phyloP scores from a whole-genome alignment of 2,888 invertebrate species.

The Machimus rusticus region DNA sequence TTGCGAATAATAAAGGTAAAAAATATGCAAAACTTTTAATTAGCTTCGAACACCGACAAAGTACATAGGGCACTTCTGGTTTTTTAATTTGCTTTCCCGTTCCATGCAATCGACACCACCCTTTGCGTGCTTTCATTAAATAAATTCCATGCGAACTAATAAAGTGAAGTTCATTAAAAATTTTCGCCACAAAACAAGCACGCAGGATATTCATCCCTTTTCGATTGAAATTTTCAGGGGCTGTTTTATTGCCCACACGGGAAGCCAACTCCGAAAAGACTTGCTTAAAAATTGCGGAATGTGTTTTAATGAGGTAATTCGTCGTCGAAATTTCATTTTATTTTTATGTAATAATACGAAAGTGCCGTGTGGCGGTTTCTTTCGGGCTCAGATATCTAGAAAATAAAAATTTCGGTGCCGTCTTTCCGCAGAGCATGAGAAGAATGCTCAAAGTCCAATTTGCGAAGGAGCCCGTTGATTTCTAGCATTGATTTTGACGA shows the following conservation, averaged over 20 bases:
- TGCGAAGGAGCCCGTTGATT: background rate
- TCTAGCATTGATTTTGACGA: slow-evolving; percentile 5
- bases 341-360: background rate
- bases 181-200: background rate
- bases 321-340: background rate
- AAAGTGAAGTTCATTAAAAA: background rate
- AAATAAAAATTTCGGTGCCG: background rate
- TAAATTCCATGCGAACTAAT: background rate
- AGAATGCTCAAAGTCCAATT: slow-evolving; percentile 12
- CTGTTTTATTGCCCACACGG: background rate
- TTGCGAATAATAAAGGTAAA: background rate
- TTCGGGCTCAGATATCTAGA: background rate
- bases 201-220: background rate
- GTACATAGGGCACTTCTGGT: background rate
- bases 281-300: background rate
- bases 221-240: background rate
- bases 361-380: background rate
- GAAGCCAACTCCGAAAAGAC: background rate
- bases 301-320: background rate
- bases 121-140: background rate
- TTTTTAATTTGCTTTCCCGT: background rate
- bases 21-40: background rate
- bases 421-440: background rate
- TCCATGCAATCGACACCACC: background rate
- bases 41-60: background rate